phyloP scores from a whole-genome alignment of 2,888 invertebrate species.

The Seira musarum region DNA sequence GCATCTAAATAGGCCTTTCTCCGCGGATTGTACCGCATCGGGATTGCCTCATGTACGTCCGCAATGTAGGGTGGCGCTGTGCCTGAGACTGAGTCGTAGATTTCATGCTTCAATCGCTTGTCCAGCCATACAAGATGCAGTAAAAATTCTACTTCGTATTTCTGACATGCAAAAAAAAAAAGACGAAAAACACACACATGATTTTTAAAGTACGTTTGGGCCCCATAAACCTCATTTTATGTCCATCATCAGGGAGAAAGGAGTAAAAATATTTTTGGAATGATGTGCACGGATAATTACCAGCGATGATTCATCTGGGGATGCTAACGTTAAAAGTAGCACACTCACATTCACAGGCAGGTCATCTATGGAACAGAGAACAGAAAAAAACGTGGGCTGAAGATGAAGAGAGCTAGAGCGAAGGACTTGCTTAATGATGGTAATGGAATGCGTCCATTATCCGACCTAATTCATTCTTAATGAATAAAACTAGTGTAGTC shows the following conservation, averaged over 20 bases:
- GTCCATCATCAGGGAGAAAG: neutral
- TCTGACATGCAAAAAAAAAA: constrained; percentile 75
- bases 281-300: constrained; percentile 77
- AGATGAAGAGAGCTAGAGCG: no score
- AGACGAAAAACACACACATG: neutral
- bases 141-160: constrained; percentile 96
- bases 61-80: constrained; percentile 58
- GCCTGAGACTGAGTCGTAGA: constrained; percentile 80
- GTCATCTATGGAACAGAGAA: constrained; percentile 81
- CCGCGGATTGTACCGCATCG: constrained; percentile 64
- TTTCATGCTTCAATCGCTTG: constrained; percentile 89
- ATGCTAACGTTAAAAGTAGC: constrained; percentile 92
- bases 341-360: constrained; percentile 95
- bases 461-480: no score
- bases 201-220: constrained; percentile 46
- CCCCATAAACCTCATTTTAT: constrained; percentile 37
- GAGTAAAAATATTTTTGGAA: constrained; percentile 6
- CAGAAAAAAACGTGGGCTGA: no score
- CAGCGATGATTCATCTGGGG: constrained; percentile 96
- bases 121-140: constrained; percentile 96
- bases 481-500: no score
- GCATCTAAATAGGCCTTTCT: constrained; percentile 82
- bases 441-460: no score
- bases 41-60: constrained; percentile 67
- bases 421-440: no score